A percentile compares a stretch with the other conserved stretches of the same genome.
Conservation (phyloP, 2,888 invertebrate genomes). For the Parnassius apollo region DNA sequence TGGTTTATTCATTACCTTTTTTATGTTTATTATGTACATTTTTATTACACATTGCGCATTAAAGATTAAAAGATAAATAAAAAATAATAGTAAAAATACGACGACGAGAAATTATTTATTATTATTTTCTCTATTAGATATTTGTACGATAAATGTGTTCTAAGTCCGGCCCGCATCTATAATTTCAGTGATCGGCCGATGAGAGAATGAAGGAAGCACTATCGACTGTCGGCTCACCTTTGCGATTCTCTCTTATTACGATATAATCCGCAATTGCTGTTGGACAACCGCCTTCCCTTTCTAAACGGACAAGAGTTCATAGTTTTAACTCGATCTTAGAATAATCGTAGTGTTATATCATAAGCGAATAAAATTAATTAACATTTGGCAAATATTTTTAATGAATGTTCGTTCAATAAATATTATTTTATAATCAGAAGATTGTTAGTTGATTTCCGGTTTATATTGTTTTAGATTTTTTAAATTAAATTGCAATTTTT, state of each 20-base stretch:
- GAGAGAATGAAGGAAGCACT: slow-evolving; percentile 46
- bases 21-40: too few species aligned
- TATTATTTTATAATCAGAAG: too few species aligned
- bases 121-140: neutral
- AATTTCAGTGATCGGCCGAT: slow-evolving; percentile 38
- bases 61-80: too few species aligned
- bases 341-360: too few species aligned
- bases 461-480: too few species aligned
- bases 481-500: too few species aligned
- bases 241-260: slow-evolving; percentile 23
- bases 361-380: too few species aligned
- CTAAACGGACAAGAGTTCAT: slow-evolving; percentile 10
- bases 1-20: too few species aligned
- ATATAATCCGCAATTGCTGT: slow-evolving; percentile 19
- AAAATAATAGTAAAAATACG: neutral
- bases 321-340: neutral
- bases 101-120: neutral
- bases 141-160: neutral
- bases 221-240: slow-evolving; percentile 41
- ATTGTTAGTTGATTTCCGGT: too few species aligned
- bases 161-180: slow-evolving; percentile 27
- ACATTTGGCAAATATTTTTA: too few species aligned
- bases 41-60: too few species aligned
- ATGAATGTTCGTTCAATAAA: too few species aligned
- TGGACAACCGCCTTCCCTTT: slow-evolving; percentile 23